phyloP scores from a whole-genome alignment of 2,888 invertebrate genomes.

The Synergus laeviventris region DNA sequence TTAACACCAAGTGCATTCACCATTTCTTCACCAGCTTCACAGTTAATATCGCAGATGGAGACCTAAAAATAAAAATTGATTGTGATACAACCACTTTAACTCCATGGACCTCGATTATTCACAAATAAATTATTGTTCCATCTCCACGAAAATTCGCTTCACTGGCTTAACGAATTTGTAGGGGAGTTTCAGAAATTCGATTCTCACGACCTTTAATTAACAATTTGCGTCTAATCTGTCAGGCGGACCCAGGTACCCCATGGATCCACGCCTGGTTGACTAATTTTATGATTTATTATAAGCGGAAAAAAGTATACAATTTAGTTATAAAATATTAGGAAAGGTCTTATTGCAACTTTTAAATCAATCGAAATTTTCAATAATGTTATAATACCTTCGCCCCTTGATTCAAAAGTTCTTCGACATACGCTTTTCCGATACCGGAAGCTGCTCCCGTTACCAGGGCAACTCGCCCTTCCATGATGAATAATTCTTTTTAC shows the following conservation, averaged over 20 bases:
- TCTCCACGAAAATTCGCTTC: conserved; percentile 4
- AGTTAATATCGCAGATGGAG: conserved; percentile 85
- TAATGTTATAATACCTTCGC: conserved; percentile 80
- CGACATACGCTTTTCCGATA: conserved; percentile 84
- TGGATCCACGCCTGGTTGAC: too few species aligned
- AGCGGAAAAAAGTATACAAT: too few species aligned
- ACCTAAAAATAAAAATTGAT: conserved; percentile 77
- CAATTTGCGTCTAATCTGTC: conserved; percentile 27
- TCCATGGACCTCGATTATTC: conserved; percentile 3
- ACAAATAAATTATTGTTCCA: conserved; percentile 5
- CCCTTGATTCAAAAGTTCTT: conserved; percentile 84
- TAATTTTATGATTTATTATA: too few species aligned
- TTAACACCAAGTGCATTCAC: conserved; percentile 81
- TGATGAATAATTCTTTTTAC: conserved; percentile 61
- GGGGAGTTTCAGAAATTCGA: background rate
- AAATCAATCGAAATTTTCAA: background rate
- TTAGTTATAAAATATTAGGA: too few species aligned
- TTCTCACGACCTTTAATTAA: background rate
- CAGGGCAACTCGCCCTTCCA: conserved; percentile 86
- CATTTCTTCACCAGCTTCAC: conserved; percentile 83
- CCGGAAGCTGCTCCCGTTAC: conserved; percentile 86
- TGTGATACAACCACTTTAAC: background rate
- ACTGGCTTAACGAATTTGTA: conserved; percentile 27
- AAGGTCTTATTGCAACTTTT: too few species aligned
- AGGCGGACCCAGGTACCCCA: too few species aligned